A percentile compares a stretch with the other conserved stretches of the same genome.
phyloP scores from a whole-genome alignment of 92 coral and sea anemone species.

The Siderastrea radians region DNA sequence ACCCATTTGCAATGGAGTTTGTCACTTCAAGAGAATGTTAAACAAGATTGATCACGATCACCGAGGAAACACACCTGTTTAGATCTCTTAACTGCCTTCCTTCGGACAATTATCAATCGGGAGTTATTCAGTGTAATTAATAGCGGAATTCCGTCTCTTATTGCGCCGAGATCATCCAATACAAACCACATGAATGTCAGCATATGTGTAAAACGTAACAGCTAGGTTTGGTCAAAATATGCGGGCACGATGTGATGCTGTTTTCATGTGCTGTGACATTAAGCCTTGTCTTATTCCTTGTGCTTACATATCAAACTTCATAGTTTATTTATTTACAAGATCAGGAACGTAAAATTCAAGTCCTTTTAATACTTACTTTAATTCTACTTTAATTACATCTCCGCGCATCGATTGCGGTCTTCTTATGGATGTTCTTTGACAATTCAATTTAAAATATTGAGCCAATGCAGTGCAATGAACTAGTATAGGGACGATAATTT shows the following conservation, averaged over 20 bases:
- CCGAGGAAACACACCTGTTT: background rate
- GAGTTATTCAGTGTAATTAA: constrained; percentile 7
- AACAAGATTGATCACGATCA: background rate
- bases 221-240: background rate
- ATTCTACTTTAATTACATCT: constrained; percentile 38
- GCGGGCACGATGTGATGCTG: constrained; percentile 18
- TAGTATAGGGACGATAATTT: constrained; percentile 28
- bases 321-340: constrained; percentile 40
- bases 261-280: constrained; percentile 3
- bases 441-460: background rate
- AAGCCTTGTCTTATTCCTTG: background rate
- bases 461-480: constrained; percentile 7
- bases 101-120: background rate
- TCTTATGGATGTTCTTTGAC: background rate
- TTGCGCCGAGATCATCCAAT: background rate
- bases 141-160: background rate
- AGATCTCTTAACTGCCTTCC: background rate
- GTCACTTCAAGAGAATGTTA: constrained; percentile 19
- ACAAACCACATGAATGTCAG: constrained; percentile 4
- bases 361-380: background rate
- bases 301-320: constrained; percentile 38
- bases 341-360: background rate
- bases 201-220: background rate
- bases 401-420: constrained; percentile 14
- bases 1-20: constrained; percentile 16